A percentile compares a stretch with the other conserved stretches of the same genome.
Conservation (phyloP, 2,113 vertebrate species). For the Ahaetulla prasina region DNA sequence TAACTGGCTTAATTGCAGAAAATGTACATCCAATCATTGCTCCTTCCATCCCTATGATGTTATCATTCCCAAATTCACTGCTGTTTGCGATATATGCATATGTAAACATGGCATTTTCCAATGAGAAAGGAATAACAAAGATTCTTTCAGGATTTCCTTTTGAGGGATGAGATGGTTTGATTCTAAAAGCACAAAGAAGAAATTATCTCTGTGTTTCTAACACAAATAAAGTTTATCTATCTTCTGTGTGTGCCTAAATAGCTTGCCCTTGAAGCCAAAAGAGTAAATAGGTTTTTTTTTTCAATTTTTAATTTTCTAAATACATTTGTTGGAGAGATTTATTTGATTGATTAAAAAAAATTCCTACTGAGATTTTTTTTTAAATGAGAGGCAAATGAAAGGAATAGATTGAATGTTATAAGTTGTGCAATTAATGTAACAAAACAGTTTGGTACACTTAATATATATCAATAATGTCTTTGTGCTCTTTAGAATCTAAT, state of each 20-base stretch:
- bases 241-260: not conserved
- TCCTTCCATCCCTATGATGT: not conserved
- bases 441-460: slow-evolving; percentile 16
- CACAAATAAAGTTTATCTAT: not conserved
- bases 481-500: slow-evolving; percentile 18
- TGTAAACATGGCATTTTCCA: not conserved
- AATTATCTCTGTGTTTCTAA: not conserved
- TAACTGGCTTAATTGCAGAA: not conserved
- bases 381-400: slow-evolving; percentile 11
- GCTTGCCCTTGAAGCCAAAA: not conserved
- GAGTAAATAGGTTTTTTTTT: not conserved
- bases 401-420: slow-evolving; percentile 17
- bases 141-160: not conserved
- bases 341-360: not conserved
- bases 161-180: not conserved
- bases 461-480: not conserved
- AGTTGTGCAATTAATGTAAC: slow-evolving; percentile 27
- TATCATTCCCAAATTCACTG: not conserved
- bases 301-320: not conserved
- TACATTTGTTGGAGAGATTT: not conserved
- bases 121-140: not conserved
- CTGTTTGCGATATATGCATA: not conserved
- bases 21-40: not conserved
- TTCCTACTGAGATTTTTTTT: slow-evolving; percentile 2
- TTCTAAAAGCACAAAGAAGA: not conserved